These are phyloP conservation scores for Chamaetylas fuelleborni DNA, from an alignment of 2,113 vertebrate species.

Conservation along the genomic window DNA sequence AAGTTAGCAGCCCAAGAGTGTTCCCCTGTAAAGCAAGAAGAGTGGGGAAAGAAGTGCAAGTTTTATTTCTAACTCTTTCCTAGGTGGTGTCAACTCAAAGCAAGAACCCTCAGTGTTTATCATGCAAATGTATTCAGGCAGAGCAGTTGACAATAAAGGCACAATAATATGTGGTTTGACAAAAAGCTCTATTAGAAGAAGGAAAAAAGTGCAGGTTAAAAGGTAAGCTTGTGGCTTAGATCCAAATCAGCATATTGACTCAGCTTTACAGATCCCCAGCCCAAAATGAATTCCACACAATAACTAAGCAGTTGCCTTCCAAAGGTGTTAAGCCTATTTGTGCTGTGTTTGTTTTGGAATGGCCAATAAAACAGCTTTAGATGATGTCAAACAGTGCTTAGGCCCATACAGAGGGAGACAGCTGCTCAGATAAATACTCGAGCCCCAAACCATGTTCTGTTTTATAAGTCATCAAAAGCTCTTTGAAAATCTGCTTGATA, in stretches of 20 bases:
- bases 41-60: background rate
- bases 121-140: background rate
- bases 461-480: constrained; percentile 62
- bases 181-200: constrained; percentile 16
- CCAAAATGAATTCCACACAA: constrained; percentile 54
- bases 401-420: constrained; percentile 50
- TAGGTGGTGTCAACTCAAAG: background rate
- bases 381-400: constrained; percentile 58
- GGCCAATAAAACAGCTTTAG: constrained; percentile 60
- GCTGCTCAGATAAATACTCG: constrained; percentile 61
- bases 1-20: background rate
- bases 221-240: constrained; percentile 24
- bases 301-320: constrained; percentile 58
- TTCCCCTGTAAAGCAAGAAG: background rate
- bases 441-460: constrained; percentile 35
- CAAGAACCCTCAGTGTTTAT: background rate
- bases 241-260: constrained; percentile 31
- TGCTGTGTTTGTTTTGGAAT: constrained; percentile 64
- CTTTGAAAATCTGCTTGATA: constrained; percentile 65
- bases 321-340: constrained; percentile 64
- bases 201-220: constrained; percentile 19
- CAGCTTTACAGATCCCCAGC: constrained; percentile 45
- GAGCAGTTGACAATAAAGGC: background rate
- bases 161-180: background rate
- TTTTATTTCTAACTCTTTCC: background rate